Percentiles rank a stretch among this genome's conserved stretches.
phyloP scores from a whole-genome alignment of 2,113 vertebrate genomes.

The Clinocottus analis region DNA sequence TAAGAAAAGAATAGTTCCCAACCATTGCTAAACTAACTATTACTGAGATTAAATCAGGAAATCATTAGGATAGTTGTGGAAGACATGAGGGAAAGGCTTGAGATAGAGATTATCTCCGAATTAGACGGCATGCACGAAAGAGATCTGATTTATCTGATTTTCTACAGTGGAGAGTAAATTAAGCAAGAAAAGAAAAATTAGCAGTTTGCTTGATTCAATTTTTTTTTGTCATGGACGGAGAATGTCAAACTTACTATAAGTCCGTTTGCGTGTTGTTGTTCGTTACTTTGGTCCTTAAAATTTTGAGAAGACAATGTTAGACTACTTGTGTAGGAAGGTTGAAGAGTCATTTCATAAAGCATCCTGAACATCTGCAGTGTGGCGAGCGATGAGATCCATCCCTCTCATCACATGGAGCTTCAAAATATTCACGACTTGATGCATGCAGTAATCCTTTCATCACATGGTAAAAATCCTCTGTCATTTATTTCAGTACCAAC shows the following conservation, averaged over 20 bases:
- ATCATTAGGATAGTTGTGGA: constrained; percentile 46
- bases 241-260: constrained; percentile 97
- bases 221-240: constrained; percentile 79
- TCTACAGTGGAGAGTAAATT: constrained; percentile 64
- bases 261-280: constrained; percentile 99
- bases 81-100: constrained; percentile 60
- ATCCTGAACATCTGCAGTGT: constrained; percentile 39
- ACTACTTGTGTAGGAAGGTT: constrained; percentile 51
- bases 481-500: neutral
- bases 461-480: constrained; percentile 52
- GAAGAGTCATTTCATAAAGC: constrained; percentile 62
- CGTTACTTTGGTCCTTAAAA: constrained; percentile 99
- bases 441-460: constrained; percentile 68
- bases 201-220: constrained; percentile 60
- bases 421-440: constrained; percentile 26
- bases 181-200: constrained; percentile 71
- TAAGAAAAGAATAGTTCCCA: constrained; percentile 65
- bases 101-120: constrained; percentile 61
- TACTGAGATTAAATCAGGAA: constrained; percentile 50
- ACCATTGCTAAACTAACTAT: constrained; percentile 12
- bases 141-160: constrained; percentile 49
- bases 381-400: constrained; percentile 14
- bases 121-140: constrained; percentile 77
- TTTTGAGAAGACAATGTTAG: constrained; percentile 90
- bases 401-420: constrained; percentile 23